A percentile compares a stretch with the other conserved stretches of the same genome.
phyloP scores from a whole-genome alignment of 1,140 invertebrate genomes.

The Trissolcus basalis region DNA sequence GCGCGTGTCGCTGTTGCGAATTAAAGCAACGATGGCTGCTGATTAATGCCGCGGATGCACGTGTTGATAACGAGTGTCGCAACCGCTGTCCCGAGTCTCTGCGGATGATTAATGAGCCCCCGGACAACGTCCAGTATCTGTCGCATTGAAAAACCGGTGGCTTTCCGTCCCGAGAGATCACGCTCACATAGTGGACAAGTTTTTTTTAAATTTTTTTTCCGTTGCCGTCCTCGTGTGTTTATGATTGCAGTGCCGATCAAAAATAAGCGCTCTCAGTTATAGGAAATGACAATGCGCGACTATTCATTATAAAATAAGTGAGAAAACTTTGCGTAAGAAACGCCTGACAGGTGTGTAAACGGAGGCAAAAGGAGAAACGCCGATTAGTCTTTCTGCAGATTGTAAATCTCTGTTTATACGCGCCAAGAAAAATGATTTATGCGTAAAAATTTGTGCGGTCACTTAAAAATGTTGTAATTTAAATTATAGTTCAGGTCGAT shows the following conservation, averaged over 20 bases:
- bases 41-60: constrained; percentile 64
- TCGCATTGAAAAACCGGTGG: constrained; percentile 22
- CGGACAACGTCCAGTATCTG: constrained; percentile 29
- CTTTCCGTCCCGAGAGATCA: background rate
- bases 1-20: constrained; percentile 60
- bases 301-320: constrained; percentile 17
- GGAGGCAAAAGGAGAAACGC: too few species aligned
- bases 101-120: constrained; percentile 37
- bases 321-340: constrained; percentile 4
- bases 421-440: background rate
- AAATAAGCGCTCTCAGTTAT: constrained; percentile 9
- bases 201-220: too few species aligned
- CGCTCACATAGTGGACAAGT: too few species aligned
- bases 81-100: constrained; percentile 60
- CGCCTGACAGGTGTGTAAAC: too few species aligned
- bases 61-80: constrained; percentile 57
- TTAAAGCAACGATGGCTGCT: constrained; percentile 61
- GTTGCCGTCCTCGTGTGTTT: background rate
- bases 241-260: constrained; percentile 10
- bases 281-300: constrained; percentile 22
- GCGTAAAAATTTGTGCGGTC: constrained; percentile 14
- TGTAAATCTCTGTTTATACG: too few species aligned
- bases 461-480: constrained; percentile 6
- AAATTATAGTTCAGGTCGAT: constrained; percentile 19
- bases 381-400: too few species aligned